These are phyloP conservation scores for Vespertilio murinus DNA, from an alignment of 2,797 vertebrate species.

Conservation along the genomic window DNA sequence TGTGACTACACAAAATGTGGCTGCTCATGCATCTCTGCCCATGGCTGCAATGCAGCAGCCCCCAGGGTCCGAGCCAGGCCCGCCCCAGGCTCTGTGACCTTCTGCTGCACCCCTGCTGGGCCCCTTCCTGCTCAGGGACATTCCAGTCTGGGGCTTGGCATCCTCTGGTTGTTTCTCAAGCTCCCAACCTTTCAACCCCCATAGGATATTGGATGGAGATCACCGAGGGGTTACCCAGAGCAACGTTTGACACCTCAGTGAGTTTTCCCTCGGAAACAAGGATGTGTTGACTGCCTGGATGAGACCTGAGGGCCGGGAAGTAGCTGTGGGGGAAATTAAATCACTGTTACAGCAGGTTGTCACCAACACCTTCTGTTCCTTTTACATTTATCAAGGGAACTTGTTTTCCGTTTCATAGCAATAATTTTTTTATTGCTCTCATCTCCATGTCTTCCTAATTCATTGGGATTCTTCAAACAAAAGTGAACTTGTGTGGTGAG, in stretches of 20 bases:
- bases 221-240: not conserved
- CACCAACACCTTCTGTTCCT: not conserved
- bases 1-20: not conserved
- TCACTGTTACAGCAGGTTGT: not conserved
- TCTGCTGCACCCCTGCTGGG: not conserved
- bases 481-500: conserved; percentile 30
- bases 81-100: not conserved
- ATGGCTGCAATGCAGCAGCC: not conserved
- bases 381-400: conserved; percentile 22
- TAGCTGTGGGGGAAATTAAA: not conserved
- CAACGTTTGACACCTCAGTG: not conserved
- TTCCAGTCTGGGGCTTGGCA: not conserved
- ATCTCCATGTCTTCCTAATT: conserved; percentile 17
- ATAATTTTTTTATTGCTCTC: not conserved
- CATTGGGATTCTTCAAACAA: conserved; percentile 46
- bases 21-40: not conserved
- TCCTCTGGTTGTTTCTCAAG: not conserved
- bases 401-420: not conserved
- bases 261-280: conserved; percentile 37
- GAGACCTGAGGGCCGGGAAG: not conserved
- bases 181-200: not conserved
- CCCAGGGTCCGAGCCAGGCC: not conserved
- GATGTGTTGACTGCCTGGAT: not conserved
- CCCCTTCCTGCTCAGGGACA: not conserved
- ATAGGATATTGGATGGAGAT: not conserved